Evolutionary conservation across 2,113 vertebrate species (phyloP), one percentile per base, ranked within the genome.

Genomic region (Lethenteron reissneri): DNA sequence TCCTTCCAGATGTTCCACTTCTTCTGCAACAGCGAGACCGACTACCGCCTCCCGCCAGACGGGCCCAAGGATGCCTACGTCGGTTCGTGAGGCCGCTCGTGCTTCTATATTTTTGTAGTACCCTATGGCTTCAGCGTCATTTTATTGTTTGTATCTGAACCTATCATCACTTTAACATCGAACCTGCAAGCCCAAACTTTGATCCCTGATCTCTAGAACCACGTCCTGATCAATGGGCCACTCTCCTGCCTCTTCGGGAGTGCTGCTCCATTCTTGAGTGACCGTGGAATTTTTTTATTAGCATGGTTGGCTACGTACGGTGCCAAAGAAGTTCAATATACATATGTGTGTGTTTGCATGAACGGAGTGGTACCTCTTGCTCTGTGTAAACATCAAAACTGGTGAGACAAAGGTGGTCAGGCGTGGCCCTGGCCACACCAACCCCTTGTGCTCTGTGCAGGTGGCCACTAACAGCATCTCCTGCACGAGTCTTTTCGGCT

Each of bases 1-100:
- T 85, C 85, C 0, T 92, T 90, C 74, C 88, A 85, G 64, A 77
- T 75, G 0, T 97, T 95, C 72, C 84, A 92, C 75, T 97, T 99
- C 72, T 97, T 88, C 75, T 75, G 68, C 58, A 84, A 84, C 0
- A 78, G 84, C 15, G 84, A 86, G 0, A 81, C 88, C 3, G 82
- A 84, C 79, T 99, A 97, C 19, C 89, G 77, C 75, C 86, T 99
- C 75, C 94, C 94, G 12, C 12, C 13, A 1, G 79, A 83, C 8
- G 81, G 83, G 0, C 72, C 25, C 2, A 96, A 88, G 76, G 83
- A 82, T 0, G 71, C 76, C 21, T 99, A 86, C 75, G 82, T 88
- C 5, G 89, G 94, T 99, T 76, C 80, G 90, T 76, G 41, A 41
- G 41, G 41, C 41, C 25, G 25, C 25, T 41, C 25, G 25, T 41